Percentiles rank a stretch among this genome's conserved stretches.
Evolutionary conservation across 2,797 vertebrate genomes (phyloP).

Genomic region (Hemitrygon akajei): DNA sequence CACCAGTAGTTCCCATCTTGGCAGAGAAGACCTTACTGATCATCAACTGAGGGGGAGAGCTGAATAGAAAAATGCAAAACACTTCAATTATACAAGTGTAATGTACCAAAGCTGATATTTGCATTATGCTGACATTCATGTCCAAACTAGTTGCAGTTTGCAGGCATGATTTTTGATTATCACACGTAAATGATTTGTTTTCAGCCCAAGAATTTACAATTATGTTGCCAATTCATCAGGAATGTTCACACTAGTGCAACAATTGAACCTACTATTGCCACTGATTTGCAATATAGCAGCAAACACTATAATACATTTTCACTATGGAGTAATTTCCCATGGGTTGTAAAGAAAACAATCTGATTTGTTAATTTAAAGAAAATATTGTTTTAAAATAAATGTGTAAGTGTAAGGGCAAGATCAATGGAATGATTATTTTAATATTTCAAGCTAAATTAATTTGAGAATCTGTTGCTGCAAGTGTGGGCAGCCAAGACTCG

Average conservation of each 20-base stretch:
- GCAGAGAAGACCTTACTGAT: constrained; percentile 81
- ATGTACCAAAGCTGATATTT: not conserved
- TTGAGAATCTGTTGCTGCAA: not conserved
- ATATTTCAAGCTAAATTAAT: not conserved
- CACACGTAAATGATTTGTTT: not conserved
- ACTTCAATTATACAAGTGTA: constrained; percentile 36
- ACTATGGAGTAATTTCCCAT: not conserved
- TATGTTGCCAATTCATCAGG: not conserved
- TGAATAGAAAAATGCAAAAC: constrained; percentile 46
- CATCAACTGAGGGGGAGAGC: constrained; percentile 78
- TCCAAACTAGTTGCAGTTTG: not conserved
- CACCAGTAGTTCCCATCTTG: constrained; percentile 67
- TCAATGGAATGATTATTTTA: not conserved
- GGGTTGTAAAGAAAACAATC: not conserved
- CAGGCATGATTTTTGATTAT: not conserved
- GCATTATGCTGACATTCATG: not conserved
- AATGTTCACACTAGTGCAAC: not conserved
- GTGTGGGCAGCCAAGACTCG: too few relatives aligned
- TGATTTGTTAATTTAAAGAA: too few relatives aligned
- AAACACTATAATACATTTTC: not conserved
- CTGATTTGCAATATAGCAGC: not conserved
- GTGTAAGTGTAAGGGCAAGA: not conserved
- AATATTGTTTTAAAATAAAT: not conserved
- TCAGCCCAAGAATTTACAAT: not conserved
- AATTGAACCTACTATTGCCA: not conserved